Conservation (phyloP, 2,113 vertebrate species). For the Ranitomeya imitator region DNA sequence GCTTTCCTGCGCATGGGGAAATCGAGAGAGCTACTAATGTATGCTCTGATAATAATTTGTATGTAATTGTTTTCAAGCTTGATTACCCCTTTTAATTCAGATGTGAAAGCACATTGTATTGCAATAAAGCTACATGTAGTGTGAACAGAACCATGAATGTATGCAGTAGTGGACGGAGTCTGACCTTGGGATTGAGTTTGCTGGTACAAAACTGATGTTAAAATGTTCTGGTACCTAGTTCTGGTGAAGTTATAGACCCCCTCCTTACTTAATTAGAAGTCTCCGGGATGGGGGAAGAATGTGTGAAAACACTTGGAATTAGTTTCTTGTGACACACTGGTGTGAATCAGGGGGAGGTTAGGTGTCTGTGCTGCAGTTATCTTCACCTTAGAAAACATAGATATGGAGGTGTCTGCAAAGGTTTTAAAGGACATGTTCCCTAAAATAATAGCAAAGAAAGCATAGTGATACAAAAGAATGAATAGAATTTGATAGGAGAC, state of each 20-base stretch:
- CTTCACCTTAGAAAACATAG: conserved; percentile 23
- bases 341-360: conserved; percentile 45
- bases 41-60: background rate
- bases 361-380: conserved; percentile 25
- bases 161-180: background rate
- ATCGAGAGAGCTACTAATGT: no score
- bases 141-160: background rate
- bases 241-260: background rate
- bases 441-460: background rate
- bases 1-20: no score
- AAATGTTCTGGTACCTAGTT: background rate
- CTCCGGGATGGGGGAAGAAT: conserved; percentile 13
- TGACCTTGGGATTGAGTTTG: background rate
- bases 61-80: background rate
- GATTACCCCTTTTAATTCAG: no score
- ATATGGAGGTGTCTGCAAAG: conserved; percentile 2
- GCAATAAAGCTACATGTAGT: background rate
- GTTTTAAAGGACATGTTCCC: background rate
- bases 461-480: background rate
- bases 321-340: conserved; percentile 37
- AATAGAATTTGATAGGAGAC: background rate
- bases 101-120: no score
- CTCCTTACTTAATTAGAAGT: conserved; percentile 17
- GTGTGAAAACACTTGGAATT: conserved; percentile 44
- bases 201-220: background rate